phyloP scores from a whole-genome alignment of 2,888 invertebrate genomes.

The Tetrapedia diversipes region DNA sequence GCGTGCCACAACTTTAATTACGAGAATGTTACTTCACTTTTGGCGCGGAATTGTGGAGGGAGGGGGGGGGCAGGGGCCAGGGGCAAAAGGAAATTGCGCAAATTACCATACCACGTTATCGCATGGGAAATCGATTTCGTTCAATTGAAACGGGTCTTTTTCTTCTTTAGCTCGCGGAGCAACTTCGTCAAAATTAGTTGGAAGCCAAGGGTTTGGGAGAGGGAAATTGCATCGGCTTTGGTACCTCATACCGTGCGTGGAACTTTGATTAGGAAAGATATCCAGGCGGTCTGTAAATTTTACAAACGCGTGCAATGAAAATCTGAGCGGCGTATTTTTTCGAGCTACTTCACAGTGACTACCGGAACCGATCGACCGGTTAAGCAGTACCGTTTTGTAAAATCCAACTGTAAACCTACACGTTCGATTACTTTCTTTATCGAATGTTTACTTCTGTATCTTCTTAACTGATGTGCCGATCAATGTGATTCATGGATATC shows the following conservation, averaged over 20 bases:
- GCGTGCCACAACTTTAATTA: conserved; percentile 66
- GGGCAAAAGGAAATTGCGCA: conserved; percentile 36
- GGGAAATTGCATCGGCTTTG: background rate
- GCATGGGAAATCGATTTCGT: conserved; percentile 52
- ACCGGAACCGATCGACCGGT: no score
- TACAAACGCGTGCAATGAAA: no score
- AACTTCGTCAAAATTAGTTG: conserved; percentile 34
- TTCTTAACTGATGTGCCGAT: no score
- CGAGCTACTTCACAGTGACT: no score
- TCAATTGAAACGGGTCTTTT: conserved; percentile 36
- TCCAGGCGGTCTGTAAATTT: no score
- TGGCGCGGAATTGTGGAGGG: no score
- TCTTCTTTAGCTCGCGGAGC: conserved; percentile 7
- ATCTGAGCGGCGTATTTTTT: no score
- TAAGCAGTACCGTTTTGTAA: no score
- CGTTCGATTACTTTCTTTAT: no score
- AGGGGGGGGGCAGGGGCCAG: background rate
- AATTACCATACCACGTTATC: conserved; percentile 53
- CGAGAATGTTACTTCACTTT: conserved; percentile 57
- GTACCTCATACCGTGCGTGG: background rate
- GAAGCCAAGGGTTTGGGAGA: background rate
- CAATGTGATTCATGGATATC: no score
- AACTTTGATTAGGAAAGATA: background rate
- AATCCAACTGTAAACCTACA: no score
- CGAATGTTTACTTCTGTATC: no score